Evolutionary conservation across 2,797 vertebrate species (phyloP), one percentile per base, ranked within the genome.

Genomic region (Acropternis orthonyx): DNA sequence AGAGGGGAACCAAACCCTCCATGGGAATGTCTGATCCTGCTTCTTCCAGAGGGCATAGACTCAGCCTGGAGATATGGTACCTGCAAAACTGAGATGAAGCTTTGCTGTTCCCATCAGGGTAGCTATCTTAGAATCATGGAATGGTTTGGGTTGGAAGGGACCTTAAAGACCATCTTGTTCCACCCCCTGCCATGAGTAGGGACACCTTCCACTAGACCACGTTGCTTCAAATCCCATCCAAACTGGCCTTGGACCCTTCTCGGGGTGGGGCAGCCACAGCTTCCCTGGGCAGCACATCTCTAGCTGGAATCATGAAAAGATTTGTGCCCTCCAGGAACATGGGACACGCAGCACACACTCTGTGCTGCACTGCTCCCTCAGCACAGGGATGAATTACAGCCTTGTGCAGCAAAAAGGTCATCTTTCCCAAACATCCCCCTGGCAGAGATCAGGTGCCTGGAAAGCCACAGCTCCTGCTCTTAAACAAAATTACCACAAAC

Each of bases 281-380:
- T 41, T 6, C 62, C 30, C 46, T 41, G 77, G 61, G 22, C 14
- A 67, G 0, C 37, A 13, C 39, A 7, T 8, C 55, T 20, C 34
- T 23, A 12, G 32, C 48, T 81, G 69, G 58, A 24, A n/a, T 28
- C 27, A 14, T 24, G 0, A 4, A 14, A 46, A 24, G 48, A 5
- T 94, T 10, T 24, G 30, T 32, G 48, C 8, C 0, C 39, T 21
- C n/a, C 77, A 2, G 1, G 44, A 20, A 14, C 1, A 0, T 1
- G 59, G 34, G 46, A 17, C 76, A 8, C 17, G 1, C 80, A 73
- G 32, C 34, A 2, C 4, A 15, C 58, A 13, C 36, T 6, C 74
- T 16, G 44, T 32, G 0, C 12, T 18, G 36, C 73, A 1, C 37
- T 2, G 2, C 18, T 17, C 49, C 9, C 69, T 30, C 63, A 6